Conservation (phyloP, 2,797 vertebrate species). For the Aplochiton taeniatus region DNA sequence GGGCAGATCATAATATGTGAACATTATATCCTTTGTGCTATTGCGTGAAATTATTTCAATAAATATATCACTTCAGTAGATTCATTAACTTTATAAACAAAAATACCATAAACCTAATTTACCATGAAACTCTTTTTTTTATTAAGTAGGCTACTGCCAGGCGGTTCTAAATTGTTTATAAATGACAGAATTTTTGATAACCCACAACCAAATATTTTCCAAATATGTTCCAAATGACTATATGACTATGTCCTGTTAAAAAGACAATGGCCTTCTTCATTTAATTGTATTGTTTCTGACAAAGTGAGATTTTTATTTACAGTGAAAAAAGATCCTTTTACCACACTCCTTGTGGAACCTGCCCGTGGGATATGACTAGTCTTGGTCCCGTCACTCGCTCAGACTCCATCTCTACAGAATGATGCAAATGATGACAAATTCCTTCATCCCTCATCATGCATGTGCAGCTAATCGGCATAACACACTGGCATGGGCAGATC, state of each 20-base stretch:
- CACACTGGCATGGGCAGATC: constrained; percentile 79
- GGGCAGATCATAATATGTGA: too few relatives aligned
- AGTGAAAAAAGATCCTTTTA: constrained; percentile 79
- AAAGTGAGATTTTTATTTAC: constrained; percentile 80
- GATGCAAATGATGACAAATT: constrained; percentile 92
- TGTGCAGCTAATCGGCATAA: constrained; percentile 88
- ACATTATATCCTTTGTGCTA: too few relatives aligned
- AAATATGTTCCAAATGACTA: not conserved
- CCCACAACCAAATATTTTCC: not conserved
- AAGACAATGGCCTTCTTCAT: constrained; percentile 54
- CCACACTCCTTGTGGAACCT: constrained; percentile 82
- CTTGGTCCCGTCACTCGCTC: constrained; percentile 76
- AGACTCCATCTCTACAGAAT: constrained; percentile 81
- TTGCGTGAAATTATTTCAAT: too few relatives aligned
- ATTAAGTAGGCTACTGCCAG: too few relatives aligned
- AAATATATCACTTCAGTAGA: too few relatives aligned
- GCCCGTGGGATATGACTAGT: constrained; percentile 84
- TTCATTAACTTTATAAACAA: too few relatives aligned
- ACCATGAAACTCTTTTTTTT: too few relatives aligned
- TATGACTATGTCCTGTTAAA: not conserved
- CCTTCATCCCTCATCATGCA: constrained; percentile 84
- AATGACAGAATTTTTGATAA: constrained; percentile 1
- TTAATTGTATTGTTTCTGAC: constrained; percentile 66
- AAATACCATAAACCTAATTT: too few relatives aligned
- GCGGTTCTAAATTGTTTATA: too few relatives aligned